Base-by-base conservation (phyloP, 2,797 vertebrate genomes). In the Macropus fuliginosus region DNA sequence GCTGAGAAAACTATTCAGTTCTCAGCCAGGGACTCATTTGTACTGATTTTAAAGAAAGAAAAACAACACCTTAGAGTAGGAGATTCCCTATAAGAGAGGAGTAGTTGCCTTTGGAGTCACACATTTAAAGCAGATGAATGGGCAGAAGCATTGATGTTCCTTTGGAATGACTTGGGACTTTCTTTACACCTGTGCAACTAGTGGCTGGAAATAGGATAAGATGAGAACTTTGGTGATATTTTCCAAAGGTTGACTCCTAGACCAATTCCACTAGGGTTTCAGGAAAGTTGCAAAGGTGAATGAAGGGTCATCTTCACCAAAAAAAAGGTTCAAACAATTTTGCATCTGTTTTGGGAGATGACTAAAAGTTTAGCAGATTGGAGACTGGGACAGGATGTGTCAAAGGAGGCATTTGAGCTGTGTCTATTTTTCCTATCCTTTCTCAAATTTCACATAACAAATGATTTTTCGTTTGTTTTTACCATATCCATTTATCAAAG, bases 1-100 rank as follows among this genome's bases (percentile, higher is more conserved):
- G 13, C 28, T 94, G 87, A 96, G 90, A 98, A 98, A 52, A 3
- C 4, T 93, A n/a, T 89, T 97, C 91, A 92, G 4, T 90, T 93
- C 54, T 56, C 57, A 28, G 10, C 12, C 92, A 95, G 55, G 14
- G 46, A 95, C 10, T 94, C 91, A 62, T 52, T 93, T 91, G 54
- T 40, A 40, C 11, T n/a, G 28, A 40, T 59, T 90, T 91, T 52
- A 55, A 55, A 55, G 21, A 55, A 55, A 55, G 18, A 55, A 54
- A 54, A 55, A 55, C 16, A 55, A 55, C 50, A 29, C 90, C 31
- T 50, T 93, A 21, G 40, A 40, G 24, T 1, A 34, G 89, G 55
- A 92, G 46, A 54, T 66, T 95, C 95, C 89, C 8, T 5, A 29
- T 21, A 1, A 89, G 0, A 28, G 14, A 90, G 94, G 66, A 62